These are phyloP conservation scores for Sylvia atricapilla DNA, from an alignment of 2,113 vertebrate genomes.

Conservation along the genomic window DNA sequence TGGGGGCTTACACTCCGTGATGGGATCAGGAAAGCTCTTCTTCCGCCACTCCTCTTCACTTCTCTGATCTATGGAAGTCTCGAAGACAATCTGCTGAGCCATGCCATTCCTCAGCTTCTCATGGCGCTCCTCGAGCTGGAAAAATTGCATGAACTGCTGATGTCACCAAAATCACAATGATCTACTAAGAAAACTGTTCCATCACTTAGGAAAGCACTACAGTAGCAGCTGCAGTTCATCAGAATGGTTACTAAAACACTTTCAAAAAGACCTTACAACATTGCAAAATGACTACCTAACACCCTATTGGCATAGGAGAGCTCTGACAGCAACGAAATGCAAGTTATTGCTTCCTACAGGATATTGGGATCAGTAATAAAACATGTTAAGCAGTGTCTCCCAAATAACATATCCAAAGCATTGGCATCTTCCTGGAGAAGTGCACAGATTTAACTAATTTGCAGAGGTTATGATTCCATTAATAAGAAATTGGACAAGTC, in stretches of 20 bases:
- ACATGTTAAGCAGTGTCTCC: background rate
- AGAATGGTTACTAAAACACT: background rate
- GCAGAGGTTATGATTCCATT: background rate
- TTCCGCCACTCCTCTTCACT: constrained; percentile 84
- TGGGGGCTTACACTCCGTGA: constrained; percentile 89
- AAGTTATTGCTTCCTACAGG: background rate
- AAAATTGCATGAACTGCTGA: background rate
- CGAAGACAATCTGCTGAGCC: constrained; percentile 90
- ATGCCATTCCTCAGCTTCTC: constrained; percentile 88
- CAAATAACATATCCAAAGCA: background rate
- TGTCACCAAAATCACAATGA: background rate
- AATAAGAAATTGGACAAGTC: background rate
- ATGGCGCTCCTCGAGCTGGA: constrained; percentile 88
- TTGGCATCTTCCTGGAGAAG: background rate
- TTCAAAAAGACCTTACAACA: background rate
- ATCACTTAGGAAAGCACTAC: background rate
- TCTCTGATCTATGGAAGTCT: constrained; percentile 82
- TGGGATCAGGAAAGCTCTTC: constrained; percentile 86
- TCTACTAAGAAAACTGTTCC: background rate
- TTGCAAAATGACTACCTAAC: background rate
- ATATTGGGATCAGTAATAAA: background rate
- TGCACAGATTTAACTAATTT: background rate
- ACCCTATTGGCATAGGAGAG: background rate
- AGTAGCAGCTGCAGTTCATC: background rate
- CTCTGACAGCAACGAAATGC: background rate